phyloP scores from a whole-genome alignment of 2,113 vertebrate genomes.

The Podocnemis expansa region DNA sequence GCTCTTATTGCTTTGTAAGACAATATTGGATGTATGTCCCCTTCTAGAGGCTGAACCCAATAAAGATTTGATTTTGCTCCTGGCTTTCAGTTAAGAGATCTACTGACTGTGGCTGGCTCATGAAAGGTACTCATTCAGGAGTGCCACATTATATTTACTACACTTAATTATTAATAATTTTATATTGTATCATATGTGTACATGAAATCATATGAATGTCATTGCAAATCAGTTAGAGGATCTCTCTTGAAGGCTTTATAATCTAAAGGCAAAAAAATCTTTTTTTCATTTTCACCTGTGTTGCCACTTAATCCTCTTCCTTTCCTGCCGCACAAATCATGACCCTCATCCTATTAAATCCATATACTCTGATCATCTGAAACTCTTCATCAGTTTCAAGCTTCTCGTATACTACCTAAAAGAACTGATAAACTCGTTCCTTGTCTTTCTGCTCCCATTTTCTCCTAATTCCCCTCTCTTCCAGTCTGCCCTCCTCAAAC shows the following conservation, averaged over 20 bases:
- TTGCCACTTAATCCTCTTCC: background rate
- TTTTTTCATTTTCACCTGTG: background rate
- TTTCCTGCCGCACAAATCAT: background rate
- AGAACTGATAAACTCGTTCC: background rate
- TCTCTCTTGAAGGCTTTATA: background rate
- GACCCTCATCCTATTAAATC: background rate
- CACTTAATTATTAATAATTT: background rate
- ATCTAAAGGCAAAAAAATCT: background rate
- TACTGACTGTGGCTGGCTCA: background rate
- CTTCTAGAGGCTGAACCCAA: background rate
- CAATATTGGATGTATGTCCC: background rate
- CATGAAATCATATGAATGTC: background rate
- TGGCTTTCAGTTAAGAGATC: background rate
- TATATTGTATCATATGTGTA: background rate
- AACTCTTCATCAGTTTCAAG: background rate
- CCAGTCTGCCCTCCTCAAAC: background rate
- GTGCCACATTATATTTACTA: background rate
- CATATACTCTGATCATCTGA: background rate
- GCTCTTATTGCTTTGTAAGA: rapidly evolving
- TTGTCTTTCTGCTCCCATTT: background rate
- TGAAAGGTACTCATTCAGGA: background rate
- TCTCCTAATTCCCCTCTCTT: background rate
- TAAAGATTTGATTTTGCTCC: background rate
- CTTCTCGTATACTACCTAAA: background rate
- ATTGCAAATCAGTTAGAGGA: background rate